A percentile compares a stretch with the other conserved stretches of the same genome.
Evolutionary conservation across 2,888 invertebrate species (phyloP).

Genomic region (Noctua comes): DNA sequence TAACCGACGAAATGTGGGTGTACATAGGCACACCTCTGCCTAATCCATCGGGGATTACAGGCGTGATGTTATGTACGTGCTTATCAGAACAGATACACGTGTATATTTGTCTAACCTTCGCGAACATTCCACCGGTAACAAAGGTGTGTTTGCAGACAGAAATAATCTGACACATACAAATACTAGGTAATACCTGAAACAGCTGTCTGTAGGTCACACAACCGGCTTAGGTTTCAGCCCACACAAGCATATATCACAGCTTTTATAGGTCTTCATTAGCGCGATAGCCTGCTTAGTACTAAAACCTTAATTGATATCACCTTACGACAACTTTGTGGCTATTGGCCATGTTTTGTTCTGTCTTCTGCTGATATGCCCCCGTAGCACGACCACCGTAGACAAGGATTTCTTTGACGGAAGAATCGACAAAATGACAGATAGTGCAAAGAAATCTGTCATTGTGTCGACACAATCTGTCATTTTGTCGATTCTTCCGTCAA

Average conservation of each 20-base stretch:
- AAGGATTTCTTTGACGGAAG: too few species aligned
- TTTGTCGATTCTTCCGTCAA: too few species aligned
- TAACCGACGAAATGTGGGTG: too few species aligned
- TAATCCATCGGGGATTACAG: background rate
- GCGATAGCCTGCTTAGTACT: slow-evolving; percentile 5
- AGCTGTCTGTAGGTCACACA: background rate
- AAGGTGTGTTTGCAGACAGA: background rate
- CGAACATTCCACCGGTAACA: background rate
- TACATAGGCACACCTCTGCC: background rate
- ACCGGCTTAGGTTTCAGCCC: background rate
- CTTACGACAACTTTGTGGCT: too few species aligned
- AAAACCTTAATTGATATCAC: background rate
- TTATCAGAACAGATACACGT: background rate
- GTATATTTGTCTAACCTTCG: background rate
- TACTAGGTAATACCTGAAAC: background rate
- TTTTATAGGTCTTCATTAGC: slow-evolving; percentile 36
- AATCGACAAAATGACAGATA: too few species aligned
- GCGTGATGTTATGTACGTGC: background rate
- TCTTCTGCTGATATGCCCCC: too few species aligned
- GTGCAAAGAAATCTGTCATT: too few species aligned
- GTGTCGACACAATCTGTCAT: too few species aligned
- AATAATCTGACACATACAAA: slow-evolving; percentile 12
- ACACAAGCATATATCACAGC: background rate
- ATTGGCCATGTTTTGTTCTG: too few species aligned
- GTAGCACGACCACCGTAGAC: too few species aligned